Evolutionary conservation across 1,140 invertebrate genomes (phyloP).

Genomic region (Drosophila arawakana): DNA sequence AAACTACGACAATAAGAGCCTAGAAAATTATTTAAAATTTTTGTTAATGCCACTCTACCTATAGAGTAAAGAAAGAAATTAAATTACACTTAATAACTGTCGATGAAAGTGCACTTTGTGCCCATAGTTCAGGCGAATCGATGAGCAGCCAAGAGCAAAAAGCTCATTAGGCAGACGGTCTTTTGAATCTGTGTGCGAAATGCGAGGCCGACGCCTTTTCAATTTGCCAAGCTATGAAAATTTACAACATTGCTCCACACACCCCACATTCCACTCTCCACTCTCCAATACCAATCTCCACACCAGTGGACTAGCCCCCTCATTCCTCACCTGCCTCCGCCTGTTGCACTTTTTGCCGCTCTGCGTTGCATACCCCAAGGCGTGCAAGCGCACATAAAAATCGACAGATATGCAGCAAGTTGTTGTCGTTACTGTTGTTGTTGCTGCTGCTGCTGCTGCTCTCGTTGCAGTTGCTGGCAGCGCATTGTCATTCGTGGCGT

Average conservation of each 20-base stretch:
- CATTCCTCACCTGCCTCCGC: too few species aligned
- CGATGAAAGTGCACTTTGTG: too few species aligned
- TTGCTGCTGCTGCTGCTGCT: constrained; percentile 19
- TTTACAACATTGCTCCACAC: constrained; percentile 64
- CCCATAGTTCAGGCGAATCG: not conserved
- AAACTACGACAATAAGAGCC: too few species aligned
- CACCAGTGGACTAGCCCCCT: not conserved
- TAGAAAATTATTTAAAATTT: too few species aligned
- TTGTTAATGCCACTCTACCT: too few species aligned
- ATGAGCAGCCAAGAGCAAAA: constrained; percentile 31
- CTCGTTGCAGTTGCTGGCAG: constrained; percentile 35
- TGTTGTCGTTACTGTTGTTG: constrained; percentile 47
- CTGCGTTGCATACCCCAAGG: constrained; percentile 78
- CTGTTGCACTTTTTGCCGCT: constrained; percentile 18
- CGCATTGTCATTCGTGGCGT: constrained; percentile 78
- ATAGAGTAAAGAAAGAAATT: too few species aligned
- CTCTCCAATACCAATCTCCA: too few species aligned
- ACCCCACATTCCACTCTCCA: not conserved
- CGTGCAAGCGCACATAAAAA: constrained; percentile 84
- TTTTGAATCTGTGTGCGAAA: constrained; percentile 72
- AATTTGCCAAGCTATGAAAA: constrained; percentile 81
- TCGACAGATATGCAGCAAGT: constrained; percentile 75
- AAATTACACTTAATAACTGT: too few species aligned
- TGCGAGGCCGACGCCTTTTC: constrained; percentile 79
- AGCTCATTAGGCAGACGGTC: constrained; percentile 66